Conservation (phyloP, 2,888 invertebrate genomes). For the Metellina segmentata region DNA sequence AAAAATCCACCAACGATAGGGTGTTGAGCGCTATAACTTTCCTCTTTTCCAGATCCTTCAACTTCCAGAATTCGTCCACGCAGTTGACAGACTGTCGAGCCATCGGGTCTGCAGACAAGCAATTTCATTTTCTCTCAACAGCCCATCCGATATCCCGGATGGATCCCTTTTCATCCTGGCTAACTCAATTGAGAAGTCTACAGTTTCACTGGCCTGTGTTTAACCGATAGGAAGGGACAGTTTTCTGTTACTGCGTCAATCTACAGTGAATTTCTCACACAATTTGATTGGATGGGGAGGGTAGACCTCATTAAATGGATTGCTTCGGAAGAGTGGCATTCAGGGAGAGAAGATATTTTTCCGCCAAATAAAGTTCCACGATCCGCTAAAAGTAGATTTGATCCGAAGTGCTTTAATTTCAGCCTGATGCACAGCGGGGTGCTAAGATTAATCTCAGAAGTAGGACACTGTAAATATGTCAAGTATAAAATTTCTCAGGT, state of each 20-base stretch:
- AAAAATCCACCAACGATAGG: no score
- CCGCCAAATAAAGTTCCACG: no score
- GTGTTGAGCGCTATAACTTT: no score
- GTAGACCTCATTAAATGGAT: constrained; percentile 51
- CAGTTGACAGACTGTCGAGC: constrained; percentile 21
- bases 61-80: background rate
- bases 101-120: constrained; percentile 15
- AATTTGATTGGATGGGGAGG: constrained; percentile 38
- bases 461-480: background rate
- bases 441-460: background rate
- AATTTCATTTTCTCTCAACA: constrained; percentile 55
- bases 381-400: background rate
- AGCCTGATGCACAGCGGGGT: background rate
- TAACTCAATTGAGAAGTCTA: constrained; percentile 62
- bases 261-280: constrained; percentile 10
- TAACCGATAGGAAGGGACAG: constrained; percentile 42
- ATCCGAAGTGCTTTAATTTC: background rate
- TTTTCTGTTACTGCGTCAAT: constrained; percentile 64
- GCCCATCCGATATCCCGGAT: constrained; percentile 31
- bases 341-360: background rate
- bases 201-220: constrained; percentile 35
- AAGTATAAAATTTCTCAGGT: background rate
- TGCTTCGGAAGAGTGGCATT: constrained; percentile 5
- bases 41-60: background rate
- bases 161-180: constrained; percentile 2